Percentiles rank a stretch among this genome's conserved stretches.
Conservation (phyloP, 2,888 invertebrate species). For the Steinernema scapterisci region DNA sequence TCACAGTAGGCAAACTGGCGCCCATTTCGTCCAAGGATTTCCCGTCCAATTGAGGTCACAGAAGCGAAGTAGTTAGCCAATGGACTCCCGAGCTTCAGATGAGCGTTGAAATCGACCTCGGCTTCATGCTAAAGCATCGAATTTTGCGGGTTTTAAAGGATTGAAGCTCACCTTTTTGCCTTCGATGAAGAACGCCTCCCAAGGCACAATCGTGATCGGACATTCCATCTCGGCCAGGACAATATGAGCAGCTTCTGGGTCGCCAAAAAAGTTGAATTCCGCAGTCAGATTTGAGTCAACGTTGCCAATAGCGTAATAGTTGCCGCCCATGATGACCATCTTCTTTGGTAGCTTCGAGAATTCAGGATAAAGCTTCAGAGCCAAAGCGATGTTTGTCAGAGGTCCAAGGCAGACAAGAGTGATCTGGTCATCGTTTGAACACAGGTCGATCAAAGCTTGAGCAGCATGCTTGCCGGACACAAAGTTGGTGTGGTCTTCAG, state of each 20-base stretch:
- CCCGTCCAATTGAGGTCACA: not conserved
- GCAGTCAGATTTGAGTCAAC: conserved; percentile 70
- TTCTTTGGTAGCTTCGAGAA: conserved; percentile 59
- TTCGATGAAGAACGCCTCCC: conserved; percentile 72
- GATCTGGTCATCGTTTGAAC: conserved; percentile 29
- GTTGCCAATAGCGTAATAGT: conserved; percentile 68
- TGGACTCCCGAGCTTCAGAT: not conserved
- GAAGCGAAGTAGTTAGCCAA: conserved; percentile 5
- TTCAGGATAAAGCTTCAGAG: conserved; percentile 68
- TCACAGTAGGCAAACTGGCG: conserved; percentile 24
- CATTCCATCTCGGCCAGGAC: conserved; percentile 74
- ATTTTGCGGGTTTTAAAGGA: too few relatives aligned
- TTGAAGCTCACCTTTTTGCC: not conserved
- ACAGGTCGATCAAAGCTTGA: conserved; percentile 13
- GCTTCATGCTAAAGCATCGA: conserved; percentile 20
- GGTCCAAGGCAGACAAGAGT: conserved; percentile 43
- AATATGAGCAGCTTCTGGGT: conserved; percentile 80
- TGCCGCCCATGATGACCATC: conserved; percentile 65
- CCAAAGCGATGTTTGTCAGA: conserved; percentile 70
- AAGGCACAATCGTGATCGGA: conserved; percentile 75
- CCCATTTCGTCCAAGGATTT: conserved; percentile 30
- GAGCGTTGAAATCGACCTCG: not conserved
- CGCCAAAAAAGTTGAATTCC: conserved; percentile 80
- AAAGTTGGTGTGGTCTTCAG: not conserved
- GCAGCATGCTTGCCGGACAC: conserved; percentile 4